Evolutionary conservation across 2,888 invertebrate species (phyloP), one percentile per base, ranked within the genome.

Genomic region (Chloroclystis v-ata): DNA sequence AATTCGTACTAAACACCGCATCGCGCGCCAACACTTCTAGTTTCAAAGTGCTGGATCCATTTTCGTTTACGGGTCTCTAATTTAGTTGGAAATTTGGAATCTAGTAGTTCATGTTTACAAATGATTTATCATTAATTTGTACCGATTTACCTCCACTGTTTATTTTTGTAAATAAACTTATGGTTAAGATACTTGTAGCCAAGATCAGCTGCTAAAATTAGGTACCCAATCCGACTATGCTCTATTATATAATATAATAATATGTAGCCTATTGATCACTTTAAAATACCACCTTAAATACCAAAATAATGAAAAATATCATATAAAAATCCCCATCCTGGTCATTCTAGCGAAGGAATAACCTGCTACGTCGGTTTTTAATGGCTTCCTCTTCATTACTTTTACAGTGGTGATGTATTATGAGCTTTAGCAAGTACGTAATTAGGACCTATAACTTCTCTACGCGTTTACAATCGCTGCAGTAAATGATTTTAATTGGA

Each of bases 381-480:
- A 69, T 69, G 59, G 55, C 59, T 65, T 60, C 65, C 61, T 61
- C 52, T 57, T 59, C 50, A 39, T 49, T 59, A 54, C 47, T 55
- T 59, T 61, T 60, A 57, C 56, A 55, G 54, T 60, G 62, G 59
- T 64, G 57, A 39, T 47, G 40, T 41, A 59, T 60, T 52, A 46
- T 61, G 53, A 53, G 61, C 54, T 54, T 54, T 53, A 51, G 51
- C 49, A 56, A 59, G 56, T 43, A 41, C 41, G 43, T 37, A 47
- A 54, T 56, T 67, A 63, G 45, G 51, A 56, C 49, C 60, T 59
- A 67, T 59, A 57, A 50, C 51, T 58, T 59, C 56, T 60, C 29
- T 20, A 53, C 37, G 38, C 29, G 35, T 37, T 41, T 37, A 26
- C 33, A 16, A 33, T 16, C 32, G 9, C 20, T 10, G 20, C 10